Conservation (phyloP, 2,113 vertebrate genomes). For the Mormyrus iriodes region DNA sequence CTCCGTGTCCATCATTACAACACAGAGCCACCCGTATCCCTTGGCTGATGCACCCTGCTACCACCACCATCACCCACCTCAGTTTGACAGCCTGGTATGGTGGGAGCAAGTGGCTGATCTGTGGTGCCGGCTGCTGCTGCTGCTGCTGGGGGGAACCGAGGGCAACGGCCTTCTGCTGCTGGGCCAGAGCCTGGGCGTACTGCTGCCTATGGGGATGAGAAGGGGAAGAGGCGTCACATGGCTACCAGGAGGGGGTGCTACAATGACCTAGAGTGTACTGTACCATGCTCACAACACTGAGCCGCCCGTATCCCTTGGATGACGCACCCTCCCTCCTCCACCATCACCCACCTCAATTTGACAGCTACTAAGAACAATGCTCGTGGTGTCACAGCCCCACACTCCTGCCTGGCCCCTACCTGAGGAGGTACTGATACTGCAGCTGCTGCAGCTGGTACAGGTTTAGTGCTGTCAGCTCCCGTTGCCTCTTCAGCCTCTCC, state of each 20-base stretch:
- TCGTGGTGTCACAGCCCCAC: background rate
- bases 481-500: slow-evolving; percentile 86
- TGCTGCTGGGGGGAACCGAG: slow-evolving; percentile 72
- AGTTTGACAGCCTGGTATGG: slow-evolving; percentile 92
- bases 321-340: background rate
- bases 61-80: slow-evolving; percentile 59
- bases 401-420: slow-evolving; percentile 54
- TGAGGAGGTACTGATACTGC: slow-evolving; percentile 89
- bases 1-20: background rate
- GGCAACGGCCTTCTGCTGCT: slow-evolving; percentile 86
- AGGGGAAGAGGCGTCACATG: background rate
- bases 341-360: slow-evolving; percentile 75
- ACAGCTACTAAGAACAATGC: slow-evolving; percentile 47
- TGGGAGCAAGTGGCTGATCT: slow-evolving; percentile 82
- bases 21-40: background rate
- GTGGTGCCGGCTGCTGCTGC: slow-evolving; percentile 92
- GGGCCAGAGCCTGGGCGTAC: slow-evolving; percentile 84
- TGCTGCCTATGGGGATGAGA: slow-evolving; percentile 81
- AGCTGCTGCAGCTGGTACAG: slow-evolving; percentile 90
- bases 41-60: background rate
- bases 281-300: background rate
- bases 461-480: slow-evolving; percentile 84
- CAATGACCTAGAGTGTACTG: background rate
- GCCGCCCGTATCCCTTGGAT: background rate
- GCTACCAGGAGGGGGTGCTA: background rate